Evolutionary conservation across 2,797 vertebrate species (phyloP).

Genomic region (Ateles fusciceps): DNA sequence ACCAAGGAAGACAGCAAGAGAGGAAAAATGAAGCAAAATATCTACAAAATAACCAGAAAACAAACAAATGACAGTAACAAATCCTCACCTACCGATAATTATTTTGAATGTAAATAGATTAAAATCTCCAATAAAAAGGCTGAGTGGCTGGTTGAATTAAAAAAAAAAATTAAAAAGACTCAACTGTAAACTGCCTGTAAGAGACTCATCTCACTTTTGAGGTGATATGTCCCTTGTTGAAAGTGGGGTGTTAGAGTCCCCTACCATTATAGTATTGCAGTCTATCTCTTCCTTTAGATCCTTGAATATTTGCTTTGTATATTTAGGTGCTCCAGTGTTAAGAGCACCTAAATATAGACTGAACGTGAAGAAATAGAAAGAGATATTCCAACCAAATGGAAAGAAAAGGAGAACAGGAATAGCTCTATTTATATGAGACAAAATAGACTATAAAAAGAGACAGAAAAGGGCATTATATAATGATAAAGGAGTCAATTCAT

Average conservation of each 20-base stretch:
- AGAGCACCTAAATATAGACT: not conserved
- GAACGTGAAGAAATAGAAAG: not conserved
- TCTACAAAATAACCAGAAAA: not conserved
- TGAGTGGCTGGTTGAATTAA: not conserved
- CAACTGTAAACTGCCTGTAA: not conserved
- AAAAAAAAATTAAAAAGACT: not conserved
- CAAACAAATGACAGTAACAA: not conserved
- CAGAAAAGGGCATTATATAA: not conserved
- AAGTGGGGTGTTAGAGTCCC: not conserved
- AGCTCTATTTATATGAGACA: not conserved
- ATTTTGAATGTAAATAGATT: not conserved
- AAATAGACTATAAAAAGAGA: not conserved
- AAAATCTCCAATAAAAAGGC: not conserved
- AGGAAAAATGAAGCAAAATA: not conserved
- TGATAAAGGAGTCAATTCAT: not conserved
- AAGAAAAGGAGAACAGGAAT: not conserved
- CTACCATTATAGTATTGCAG: not conserved
- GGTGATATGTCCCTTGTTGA: not conserved
- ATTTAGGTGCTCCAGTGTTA: not conserved
- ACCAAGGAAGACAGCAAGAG: not conserved
- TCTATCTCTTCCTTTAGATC: not conserved
- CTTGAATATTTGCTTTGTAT: not conserved
- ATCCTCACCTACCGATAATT: not conserved
- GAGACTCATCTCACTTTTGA: not conserved
- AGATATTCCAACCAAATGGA: not conserved